Evolutionary conservation across 2,888 invertebrate genomes (phyloP).

Genomic region (Glaucopsyche alexis): DNA sequence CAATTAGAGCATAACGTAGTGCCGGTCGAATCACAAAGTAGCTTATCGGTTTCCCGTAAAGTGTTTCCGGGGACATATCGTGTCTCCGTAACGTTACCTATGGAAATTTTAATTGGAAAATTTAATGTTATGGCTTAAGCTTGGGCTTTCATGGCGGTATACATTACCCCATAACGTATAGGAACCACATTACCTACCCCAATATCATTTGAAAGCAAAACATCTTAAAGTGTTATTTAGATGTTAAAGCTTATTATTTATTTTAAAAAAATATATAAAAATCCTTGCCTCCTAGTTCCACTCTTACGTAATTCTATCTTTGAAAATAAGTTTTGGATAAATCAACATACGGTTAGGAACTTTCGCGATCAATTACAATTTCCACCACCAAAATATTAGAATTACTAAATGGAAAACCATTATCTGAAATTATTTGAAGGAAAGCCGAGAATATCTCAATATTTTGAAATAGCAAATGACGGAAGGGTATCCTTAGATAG

Average conservation of each 20-base stretch:
- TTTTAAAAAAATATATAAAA: no score
- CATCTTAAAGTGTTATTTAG: neutral
- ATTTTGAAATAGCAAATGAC: slow-evolving; percentile 60
- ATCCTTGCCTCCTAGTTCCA: no score
- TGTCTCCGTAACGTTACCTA: slow-evolving; percentile 4
- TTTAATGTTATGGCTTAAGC: slow-evolving; percentile 7
- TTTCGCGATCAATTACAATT: slow-evolving; percentile 5
- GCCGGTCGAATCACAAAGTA: slow-evolving; percentile 34
- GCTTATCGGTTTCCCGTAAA: slow-evolving; percentile 37
- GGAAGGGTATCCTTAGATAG: slow-evolving; percentile 65
- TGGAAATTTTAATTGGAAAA: slow-evolving; percentile 1
- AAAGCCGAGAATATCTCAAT: slow-evolving; percentile 43
- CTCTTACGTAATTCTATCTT: neutral
- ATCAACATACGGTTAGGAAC: neutral
- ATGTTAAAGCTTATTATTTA: no score
- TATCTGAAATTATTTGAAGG: slow-evolving; percentile 27
- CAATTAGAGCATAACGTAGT: slow-evolving; percentile 17
- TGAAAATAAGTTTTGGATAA: neutral
- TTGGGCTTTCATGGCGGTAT: neutral
- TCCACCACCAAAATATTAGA: neutral
- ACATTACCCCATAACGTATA: neutral
- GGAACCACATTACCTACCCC: neutral
- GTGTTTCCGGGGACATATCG: slow-evolving; percentile 33
- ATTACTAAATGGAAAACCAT: slow-evolving; percentile 16
- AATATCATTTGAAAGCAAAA: neutral